These are phyloP conservation scores for Taenaris catops DNA, from an alignment of 2,888 invertebrate genomes.

Conservation along the genomic window DNA sequence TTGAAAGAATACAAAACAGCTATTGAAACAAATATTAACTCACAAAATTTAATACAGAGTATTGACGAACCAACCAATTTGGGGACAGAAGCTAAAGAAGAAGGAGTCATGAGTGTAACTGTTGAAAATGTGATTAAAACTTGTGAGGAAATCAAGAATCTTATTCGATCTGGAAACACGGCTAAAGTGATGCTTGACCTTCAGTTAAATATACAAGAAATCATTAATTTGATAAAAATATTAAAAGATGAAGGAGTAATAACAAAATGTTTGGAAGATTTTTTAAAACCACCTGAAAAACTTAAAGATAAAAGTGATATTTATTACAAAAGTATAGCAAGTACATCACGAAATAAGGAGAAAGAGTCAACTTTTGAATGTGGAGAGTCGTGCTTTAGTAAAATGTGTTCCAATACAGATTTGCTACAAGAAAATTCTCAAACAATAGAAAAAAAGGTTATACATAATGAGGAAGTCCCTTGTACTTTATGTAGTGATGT, in stretches of 20 bases:
- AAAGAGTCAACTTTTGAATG: slow-evolving; percentile 1
- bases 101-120: slow-evolving; percentile 31
- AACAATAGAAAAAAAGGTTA: not conserved
- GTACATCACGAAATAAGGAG: slow-evolving; percentile 6
- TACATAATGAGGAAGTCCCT: slow-evolving; percentile 4
- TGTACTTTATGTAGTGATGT: slow-evolving; percentile 15
- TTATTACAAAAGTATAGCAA: slow-evolving; percentile 12
- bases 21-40: slow-evolving; percentile 26
- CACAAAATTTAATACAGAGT: slow-evolving; percentile 25
- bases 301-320: slow-evolving; percentile 29
- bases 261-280: slow-evolving; percentile 30
- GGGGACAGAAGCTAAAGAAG: slow-evolving; percentile 31
- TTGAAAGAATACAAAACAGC: slow-evolving; percentile 15
- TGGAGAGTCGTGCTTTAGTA: slow-evolving; percentile 9
- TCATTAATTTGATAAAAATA: slow-evolving; percentile 30
- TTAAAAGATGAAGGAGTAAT: slow-evolving; percentile 31
- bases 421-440: not conserved
- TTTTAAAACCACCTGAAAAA: slow-evolving; percentile 30
- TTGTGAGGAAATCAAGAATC: slow-evolving; percentile 35
- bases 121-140: slow-evolving; percentile 34
- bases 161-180: slow-evolving; percentile 11
- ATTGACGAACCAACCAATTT: slow-evolving; percentile 32
- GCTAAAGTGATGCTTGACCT: slow-evolving; percentile 26
- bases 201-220: slow-evolving; percentile 30
- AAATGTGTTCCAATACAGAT: not conserved